Evolutionary conservation across 1,140 invertebrate genomes (phyloP).

Genomic region (Ditylenchus dipsaci): DNA sequence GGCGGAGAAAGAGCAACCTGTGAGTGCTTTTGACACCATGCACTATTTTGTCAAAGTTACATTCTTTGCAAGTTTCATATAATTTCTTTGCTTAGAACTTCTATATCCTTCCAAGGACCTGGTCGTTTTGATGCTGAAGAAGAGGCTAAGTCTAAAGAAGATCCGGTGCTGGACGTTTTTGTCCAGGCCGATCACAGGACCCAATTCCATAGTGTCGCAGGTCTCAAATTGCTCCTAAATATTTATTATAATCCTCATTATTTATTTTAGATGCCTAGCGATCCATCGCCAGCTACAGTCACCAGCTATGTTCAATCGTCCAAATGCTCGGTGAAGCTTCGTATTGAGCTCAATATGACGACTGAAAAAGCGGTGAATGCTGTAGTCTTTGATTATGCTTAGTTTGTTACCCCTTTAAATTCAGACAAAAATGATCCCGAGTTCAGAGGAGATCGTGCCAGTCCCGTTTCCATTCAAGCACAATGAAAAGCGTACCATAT

Average conservation of each 20-base stretch:
- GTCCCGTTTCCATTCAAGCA: conserved; percentile 52
- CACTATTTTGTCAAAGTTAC: conserved; percentile 2
- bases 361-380: conserved; percentile 45
- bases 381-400: background rate
- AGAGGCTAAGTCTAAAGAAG: conserved; percentile 38
- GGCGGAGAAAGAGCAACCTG: conserved; percentile 50
- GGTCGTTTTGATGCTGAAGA: conserved; percentile 37
- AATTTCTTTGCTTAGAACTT: conserved; percentile 6
- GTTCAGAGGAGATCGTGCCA: conserved; percentile 51
- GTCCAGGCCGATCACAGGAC: conserved; percentile 38
- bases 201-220: conserved; percentile 36
- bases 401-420: too few species aligned
- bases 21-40: conserved; percentile 25
- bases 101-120: background rate
- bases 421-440: conserved; percentile 54
- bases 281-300: conserved; percentile 48
- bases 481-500: conserved; percentile 53
- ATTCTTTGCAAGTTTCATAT: conserved; percentile 15
- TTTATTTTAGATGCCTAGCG: conserved; percentile 44
- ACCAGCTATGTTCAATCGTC: conserved; percentile 47
- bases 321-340: conserved; percentile 47
- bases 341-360: conserved; percentile 55
- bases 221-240: too few species aligned
- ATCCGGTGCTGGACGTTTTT: conserved; percentile 41
- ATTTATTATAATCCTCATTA: too few species aligned